Conservation (phyloP, 2,888 invertebrate species). For the Dryobotodes eremita region DNA sequence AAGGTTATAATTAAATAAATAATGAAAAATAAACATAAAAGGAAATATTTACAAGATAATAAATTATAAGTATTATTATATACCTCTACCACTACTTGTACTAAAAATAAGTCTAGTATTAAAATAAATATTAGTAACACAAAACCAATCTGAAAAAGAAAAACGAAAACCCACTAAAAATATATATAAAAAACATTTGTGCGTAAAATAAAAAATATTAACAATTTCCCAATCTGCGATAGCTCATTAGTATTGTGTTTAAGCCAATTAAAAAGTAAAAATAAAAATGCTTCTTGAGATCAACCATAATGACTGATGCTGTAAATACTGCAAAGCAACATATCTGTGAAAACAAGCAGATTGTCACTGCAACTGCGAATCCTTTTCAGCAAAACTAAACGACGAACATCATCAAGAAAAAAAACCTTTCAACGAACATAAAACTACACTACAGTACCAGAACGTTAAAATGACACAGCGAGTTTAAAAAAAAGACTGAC, state of each 20-base stretch:
- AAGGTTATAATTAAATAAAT: slow-evolving; percentile 31
- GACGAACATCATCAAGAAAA: slow-evolving; percentile 25
- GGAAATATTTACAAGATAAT: slow-evolving; percentile 44
- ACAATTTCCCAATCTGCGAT: slow-evolving; percentile 5
- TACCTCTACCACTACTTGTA: slow-evolving; percentile 41
- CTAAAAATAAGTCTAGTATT: background rate
- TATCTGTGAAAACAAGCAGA: slow-evolving; percentile 40
- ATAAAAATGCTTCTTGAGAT: background rate
- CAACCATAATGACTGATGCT: slow-evolving; percentile 15
- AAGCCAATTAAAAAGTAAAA: slow-evolving; percentile 27
- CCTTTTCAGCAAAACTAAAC: slow-evolving; percentile 25
- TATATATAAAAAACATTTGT: background rate
- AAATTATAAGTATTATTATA: slow-evolving; percentile 42
- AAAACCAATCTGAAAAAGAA: slow-evolving; percentile 50
- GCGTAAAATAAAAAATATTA: background rate
- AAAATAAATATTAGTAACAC: slow-evolving; percentile 29
- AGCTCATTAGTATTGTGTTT: slow-evolving; percentile 34
- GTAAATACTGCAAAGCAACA: slow-evolving; percentile 45
- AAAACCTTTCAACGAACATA: slow-evolving; percentile 25
- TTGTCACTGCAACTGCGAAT: slow-evolving; percentile 16
- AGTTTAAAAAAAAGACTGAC: background rate
- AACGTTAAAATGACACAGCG: background rate
- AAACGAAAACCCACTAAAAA: slow-evolving; percentile 22
- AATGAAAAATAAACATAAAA: slow-evolving; percentile 25
- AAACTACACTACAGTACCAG: slow-evolving; percentile 8